Conservation (phyloP, 2,888 invertebrate species). For the Melinopterus prodromus region DNA sequence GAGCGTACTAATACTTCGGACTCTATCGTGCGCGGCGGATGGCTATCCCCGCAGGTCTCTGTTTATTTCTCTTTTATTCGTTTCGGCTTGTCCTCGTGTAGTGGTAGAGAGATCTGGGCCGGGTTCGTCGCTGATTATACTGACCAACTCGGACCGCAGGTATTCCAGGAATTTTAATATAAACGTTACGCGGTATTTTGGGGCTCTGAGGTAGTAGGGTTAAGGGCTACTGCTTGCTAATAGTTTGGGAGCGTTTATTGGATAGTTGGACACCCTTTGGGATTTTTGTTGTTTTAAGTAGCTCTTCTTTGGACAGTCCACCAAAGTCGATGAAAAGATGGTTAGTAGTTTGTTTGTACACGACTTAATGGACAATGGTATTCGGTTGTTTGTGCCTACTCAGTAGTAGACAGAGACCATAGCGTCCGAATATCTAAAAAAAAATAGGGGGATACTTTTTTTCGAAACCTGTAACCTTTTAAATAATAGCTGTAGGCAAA, state of each 20-base stretch:
- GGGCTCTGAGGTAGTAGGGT: neutral
- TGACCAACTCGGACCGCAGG: conserved; percentile 32
- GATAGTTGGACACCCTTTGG: neutral
- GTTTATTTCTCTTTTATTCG: conserved; percentile 17
- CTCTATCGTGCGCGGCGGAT: conserved; percentile 7
- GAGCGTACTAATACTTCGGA: conserved; percentile 43
- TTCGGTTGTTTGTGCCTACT: too few species aligned
- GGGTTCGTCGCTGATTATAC: conserved; percentile 31
- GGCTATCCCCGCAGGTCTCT: conserved; percentile 11
- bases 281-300: too few species aligned
- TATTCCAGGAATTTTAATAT: conserved; percentile 34
- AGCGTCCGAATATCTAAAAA: too few species aligned
- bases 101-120: neutral
- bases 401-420: too few species aligned
- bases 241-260: neutral
- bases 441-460: too few species aligned
- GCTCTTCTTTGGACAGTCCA: too few species aligned
- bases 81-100: conserved; percentile 15
- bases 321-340: too few species aligned
- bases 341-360: too few species aligned
- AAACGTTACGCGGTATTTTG: conserved; percentile 30
- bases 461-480: too few species aligned
- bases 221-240: neutral
- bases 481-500: too few species aligned
- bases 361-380: too few species aligned